Evolutionary conservation across 2,888 invertebrate species (phyloP), one percentile per base, ranked within the genome.

Genomic region (Melanostoma mellinum): DNA sequence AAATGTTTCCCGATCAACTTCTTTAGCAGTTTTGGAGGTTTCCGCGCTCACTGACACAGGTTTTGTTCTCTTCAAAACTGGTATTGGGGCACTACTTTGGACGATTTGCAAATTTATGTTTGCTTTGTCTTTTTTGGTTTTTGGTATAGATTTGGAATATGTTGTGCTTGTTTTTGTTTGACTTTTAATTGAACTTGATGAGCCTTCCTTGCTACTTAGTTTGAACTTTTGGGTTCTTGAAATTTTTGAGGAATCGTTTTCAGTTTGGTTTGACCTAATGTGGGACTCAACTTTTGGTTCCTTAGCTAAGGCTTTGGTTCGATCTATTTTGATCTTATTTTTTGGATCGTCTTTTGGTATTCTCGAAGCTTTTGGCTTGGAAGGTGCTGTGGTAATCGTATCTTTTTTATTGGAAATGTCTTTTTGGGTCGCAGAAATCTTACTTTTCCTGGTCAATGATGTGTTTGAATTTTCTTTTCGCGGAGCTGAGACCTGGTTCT

Each of bases 21-120:
- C 48, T 36, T 50, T 58, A 2, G 33, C 6, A 5, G 33, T 3
- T 9, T 56, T 35, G 6, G 93, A 72, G 92, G 88, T 3, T 92
- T 92, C 4, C 90, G 42, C 9, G 42, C 4, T 32, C 33, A 44
- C 44, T 33, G 42, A 6, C 6, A n/a, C 2, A 10, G 38, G 4
- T 35, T 9, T 33, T 6, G 9, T 32, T 40, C 46, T 20, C 36
- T 53, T 8, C 33, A 6, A 30, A 6, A 32, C 1, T 40, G 38
- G 4, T 33, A 32, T 55, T 1, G 42, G 33, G 42, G 5, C 3
- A 10, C 53, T 56, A 30, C 30, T 53, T 53, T 76, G 38, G 3
- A 20, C 33, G 20, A 67, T 67, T n/a, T 71, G 63, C 2, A 76
- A 4, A 36, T 76, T 71, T 9, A 71, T 38, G 5, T 80, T 69